These are phyloP conservation scores for Drosophila sordidula DNA, from an alignment of 2,888 invertebrate species.

Conservation along the genomic window DNA sequence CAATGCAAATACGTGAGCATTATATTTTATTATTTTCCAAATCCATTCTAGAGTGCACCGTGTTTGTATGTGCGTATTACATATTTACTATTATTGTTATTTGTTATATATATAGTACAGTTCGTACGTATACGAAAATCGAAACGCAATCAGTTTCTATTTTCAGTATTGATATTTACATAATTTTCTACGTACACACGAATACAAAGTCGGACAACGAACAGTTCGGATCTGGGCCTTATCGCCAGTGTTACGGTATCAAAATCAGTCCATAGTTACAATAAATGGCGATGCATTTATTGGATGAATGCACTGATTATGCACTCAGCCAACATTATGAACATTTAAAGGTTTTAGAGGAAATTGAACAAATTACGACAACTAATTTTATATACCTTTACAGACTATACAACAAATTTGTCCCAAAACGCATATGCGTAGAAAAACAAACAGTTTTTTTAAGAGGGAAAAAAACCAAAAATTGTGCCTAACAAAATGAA, in stretches of 20 bases:
- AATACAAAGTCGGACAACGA: constrained; percentile 11
- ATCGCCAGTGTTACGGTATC: constrained; percentile 22
- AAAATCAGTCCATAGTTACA: neutral
- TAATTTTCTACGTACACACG: neutral
- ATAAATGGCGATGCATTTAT: constrained; percentile 25
- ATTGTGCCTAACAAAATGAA: too few species aligned
- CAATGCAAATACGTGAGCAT: constrained; percentile 62
- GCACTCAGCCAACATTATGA: neutral
- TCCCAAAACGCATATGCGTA: too few species aligned
- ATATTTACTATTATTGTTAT: neutral
- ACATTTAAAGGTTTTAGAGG: too few species aligned
- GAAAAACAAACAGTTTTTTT: too few species aligned
- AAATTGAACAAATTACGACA: too few species aligned
- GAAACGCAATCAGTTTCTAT: constrained; percentile 36
- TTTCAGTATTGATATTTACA: constrained; percentile 15
- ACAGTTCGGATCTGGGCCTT: constrained; percentile 24
- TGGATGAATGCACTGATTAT: constrained; percentile 34
- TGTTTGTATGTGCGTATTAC: neutral
- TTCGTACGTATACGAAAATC: constrained; percentile 26
- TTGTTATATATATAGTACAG: neutral
- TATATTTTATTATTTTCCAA: constrained; percentile 7
- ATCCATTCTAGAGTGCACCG: constrained; percentile 2
- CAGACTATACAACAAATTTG: too few species aligned
- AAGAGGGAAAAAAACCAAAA: too few species aligned
- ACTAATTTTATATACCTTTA: too few species aligned